Base-by-base conservation (phyloP, 2,888 invertebrate genomes). In the Unio pictorum region DNA sequence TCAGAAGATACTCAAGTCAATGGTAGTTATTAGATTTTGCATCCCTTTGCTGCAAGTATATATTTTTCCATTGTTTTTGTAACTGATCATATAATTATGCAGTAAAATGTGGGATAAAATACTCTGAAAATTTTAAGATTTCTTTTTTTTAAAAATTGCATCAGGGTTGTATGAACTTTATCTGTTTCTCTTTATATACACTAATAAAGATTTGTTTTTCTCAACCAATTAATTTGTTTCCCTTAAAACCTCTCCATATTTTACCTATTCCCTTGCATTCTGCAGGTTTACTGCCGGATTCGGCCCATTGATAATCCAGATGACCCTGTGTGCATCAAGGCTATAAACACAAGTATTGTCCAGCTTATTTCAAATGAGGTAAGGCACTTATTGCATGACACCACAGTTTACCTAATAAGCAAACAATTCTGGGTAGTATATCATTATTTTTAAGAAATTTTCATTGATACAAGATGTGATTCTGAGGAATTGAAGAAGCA, bases 261-360 rank as follows among this genome's bases (percentile, higher is more conserved):
- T 17, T 28, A 54, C 23, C 45, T 23, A 54, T 64, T n/a, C 4
- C 57, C 34, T 61, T 30, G 59, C 65, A 61, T 26, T 61, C 79
- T 80, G 0, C 78, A 96, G 91, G 98, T 98, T 0, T 98, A 93
- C 85, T 97, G 97, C 87, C 92, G 98, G 28, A 90, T 98, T 23
- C 92, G 96, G 18, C 96, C 97, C 0, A 91, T 95, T 88, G 93
- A 88, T 59, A 86, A 94, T 86, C 80, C 84, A 17, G 92, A 93
- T 67, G 93, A 93, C 23, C 91, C 91, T 30, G 80, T 83, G 5
- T 91, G 91, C 78, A 79, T 90, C 11, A 87, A 86, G 60, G 80
- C 88, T 18, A 56, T 89, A 5, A 86, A 86, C 72, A 83, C 88
- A 11, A 87, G 84, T 64, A 86, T 87, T 11, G 82, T 91, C 7